These are phyloP conservation scores for Ladona fulva DNA, from an alignment of 1,140 invertebrate genomes.

Conservation along the genomic window DNA sequence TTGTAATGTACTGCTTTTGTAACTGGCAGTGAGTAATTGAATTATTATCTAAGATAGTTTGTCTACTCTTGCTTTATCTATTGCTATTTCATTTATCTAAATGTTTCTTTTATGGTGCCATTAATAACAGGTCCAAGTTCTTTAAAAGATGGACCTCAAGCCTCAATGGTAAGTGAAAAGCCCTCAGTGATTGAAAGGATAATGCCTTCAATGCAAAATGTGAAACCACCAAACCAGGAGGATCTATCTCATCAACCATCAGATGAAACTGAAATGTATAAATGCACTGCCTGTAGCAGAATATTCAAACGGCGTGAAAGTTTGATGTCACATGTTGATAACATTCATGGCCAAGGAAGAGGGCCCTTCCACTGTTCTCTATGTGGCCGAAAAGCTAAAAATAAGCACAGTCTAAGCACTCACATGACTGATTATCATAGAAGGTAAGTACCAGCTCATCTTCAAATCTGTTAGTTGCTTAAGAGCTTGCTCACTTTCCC, in stretches of 20 bases:
- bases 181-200: not conserved
- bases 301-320: slow-evolving; percentile 23
- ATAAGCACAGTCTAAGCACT: slow-evolving; percentile 25
- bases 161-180: not conserved
- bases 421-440: slow-evolving; percentile 23
- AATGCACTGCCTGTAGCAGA: slow-evolving; percentile 24
- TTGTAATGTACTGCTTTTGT: too few relatives aligned
- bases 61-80: too few relatives aligned
- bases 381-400: slow-evolving; percentile 26
- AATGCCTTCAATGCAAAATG: not conserved
- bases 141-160: not conserved
- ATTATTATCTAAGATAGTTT: too few relatives aligned
- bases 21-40: too few relatives aligned
- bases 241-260: not conserved
- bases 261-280: slow-evolving; percentile 1
- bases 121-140: not conserved
- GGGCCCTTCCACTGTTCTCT: slow-evolving; percentile 26
- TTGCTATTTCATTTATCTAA: too few relatives aligned
- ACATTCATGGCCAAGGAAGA: slow-evolving; percentile 25
- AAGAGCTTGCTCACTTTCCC: too few relatives aligned
- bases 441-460: not conserved
- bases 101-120: not conserved
- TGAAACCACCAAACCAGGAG: not conserved
- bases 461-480: too few relatives aligned
- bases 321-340: slow-evolving; percentile 24